Evolutionary conservation across 2,888 invertebrate species (phyloP).

Genomic region (Onchidella celtica): DNA sequence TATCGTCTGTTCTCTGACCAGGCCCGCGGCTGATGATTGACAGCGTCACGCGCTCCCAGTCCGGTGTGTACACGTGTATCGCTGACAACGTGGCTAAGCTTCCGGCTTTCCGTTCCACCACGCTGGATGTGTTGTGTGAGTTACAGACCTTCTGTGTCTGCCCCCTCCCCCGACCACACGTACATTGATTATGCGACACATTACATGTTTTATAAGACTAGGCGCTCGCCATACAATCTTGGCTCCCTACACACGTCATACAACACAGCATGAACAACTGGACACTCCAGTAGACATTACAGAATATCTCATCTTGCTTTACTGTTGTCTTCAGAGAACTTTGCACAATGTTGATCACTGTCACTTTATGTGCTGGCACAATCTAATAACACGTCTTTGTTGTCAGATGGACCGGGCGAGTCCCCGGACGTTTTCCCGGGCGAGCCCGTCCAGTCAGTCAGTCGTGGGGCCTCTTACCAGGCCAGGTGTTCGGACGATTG

Average conservation of each 20-base stretch:
- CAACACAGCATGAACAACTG: background rate
- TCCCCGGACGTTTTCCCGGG: slow-evolving; percentile 14
- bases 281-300: too few species aligned
- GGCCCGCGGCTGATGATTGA: slow-evolving; percentile 10
- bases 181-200: too few species aligned
- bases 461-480: slow-evolving; percentile 7
- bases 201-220: too few species aligned
- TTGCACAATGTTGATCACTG: too few species aligned
- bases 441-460: slow-evolving; percentile 3
- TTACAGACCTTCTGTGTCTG: background rate
- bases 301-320: too few species aligned
- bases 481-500: slow-evolving; percentile 44
- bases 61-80: slow-evolving; percentile 48
- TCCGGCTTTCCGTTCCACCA: background rate
- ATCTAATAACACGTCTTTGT: too few species aligned
- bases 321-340: too few species aligned
- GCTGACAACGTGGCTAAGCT: slow-evolving; percentile 40
- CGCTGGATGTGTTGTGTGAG: background rate
- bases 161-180: too few species aligned
- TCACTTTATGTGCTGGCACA: too few species aligned
- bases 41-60: slow-evolving; percentile 22
- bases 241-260: too few species aligned
- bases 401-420: slow-evolving; percentile 8
- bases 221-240: too few species aligned
- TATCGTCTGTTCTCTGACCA: too few species aligned